These are phyloP conservation scores for Rhagoletis pomonella DNA, from an alignment of 1,140 invertebrate species.

Conservation along the genomic window DNA sequence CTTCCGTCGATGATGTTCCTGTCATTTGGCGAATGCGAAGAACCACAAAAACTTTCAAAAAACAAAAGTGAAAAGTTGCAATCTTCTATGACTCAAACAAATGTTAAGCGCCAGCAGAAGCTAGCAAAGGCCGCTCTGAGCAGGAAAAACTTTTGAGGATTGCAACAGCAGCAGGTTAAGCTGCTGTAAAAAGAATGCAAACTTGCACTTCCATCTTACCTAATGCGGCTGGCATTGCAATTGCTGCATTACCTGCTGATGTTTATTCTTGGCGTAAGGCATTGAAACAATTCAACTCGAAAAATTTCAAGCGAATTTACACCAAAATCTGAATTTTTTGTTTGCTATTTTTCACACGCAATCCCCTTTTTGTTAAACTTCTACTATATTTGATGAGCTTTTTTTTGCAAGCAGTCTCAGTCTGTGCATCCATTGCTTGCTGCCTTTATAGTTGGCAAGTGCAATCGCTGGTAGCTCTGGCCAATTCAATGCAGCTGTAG, in stretches of 20 bases:
- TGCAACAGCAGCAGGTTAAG: slow-evolving; percentile 49
- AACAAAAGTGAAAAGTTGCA: slow-evolving; percentile 44
- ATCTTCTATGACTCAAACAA: neutral
- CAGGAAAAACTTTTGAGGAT: neutral
- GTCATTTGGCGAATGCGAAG: slow-evolving; percentile 16
- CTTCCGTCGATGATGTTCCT: neutral
- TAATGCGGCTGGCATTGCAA: slow-evolving; percentile 7
- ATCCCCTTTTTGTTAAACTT: neutral
- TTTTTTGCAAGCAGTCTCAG: neutral
- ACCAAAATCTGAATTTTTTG: neutral
- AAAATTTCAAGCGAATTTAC: neutral
- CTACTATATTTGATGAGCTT: slow-evolving; percentile 15
- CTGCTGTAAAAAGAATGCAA: slow-evolving; percentile 20
- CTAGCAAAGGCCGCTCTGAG: neutral
- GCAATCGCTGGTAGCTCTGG: neutral
- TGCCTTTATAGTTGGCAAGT: neutral
- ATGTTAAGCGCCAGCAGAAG: slow-evolving; percentile 24
- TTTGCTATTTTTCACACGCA: neutral
- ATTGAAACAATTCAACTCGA: slow-evolving; percentile 29
- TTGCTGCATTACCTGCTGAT: slow-evolving; percentile 2
- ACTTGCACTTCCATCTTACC: neutral
- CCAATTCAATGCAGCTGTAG: neutral
- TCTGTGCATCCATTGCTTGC: neutral
- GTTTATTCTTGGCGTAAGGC: neutral
- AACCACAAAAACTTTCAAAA: slow-evolving; percentile 40